phyloP scores from a whole-genome alignment of 1,140 invertebrate genomes.

The Drosophila baimaii region DNA sequence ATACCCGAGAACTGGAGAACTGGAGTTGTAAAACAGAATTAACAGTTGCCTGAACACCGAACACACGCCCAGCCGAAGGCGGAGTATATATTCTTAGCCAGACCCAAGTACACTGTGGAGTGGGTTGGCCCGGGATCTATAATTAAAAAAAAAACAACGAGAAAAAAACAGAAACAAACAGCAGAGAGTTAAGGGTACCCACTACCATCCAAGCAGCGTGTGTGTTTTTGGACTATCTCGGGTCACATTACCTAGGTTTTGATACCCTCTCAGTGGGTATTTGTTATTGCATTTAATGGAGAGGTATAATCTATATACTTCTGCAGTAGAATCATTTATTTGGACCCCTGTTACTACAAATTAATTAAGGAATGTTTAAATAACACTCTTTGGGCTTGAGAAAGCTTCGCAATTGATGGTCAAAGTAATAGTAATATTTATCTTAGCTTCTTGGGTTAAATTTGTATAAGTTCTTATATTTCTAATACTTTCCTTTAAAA shows the following conservation, averaged over 20 bases:
- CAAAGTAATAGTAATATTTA: too few relatives aligned
- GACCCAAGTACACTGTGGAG: slow-evolving; percentile 18
- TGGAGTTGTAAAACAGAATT: slow-evolving; percentile 77
- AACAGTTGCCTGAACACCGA: slow-evolving; percentile 77
- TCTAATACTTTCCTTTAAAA: not conserved
- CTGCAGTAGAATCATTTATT: too few relatives aligned
- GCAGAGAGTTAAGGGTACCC: slow-evolving; percentile 48
- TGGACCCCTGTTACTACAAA: not conserved
- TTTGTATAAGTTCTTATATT: not conserved
- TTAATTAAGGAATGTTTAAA: not conserved
- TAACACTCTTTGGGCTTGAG: not conserved
- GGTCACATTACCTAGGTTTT: not conserved
- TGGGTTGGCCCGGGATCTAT: slow-evolving; percentile 57
- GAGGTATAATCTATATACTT: too few relatives aligned
- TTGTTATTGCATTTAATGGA: not conserved
- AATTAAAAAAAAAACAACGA: slow-evolving; percentile 66
- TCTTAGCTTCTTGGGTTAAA: not conserved
- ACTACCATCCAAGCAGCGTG: slow-evolving; percentile 11
- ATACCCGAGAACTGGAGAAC: slow-evolving; percentile 46
- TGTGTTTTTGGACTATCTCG: slow-evolving; percentile 24
- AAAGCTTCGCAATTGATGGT: accelerated
- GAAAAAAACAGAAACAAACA: slow-evolving; percentile 41
- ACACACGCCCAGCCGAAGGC: slow-evolving; percentile 59
- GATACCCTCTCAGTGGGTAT: slow-evolving; percentile 1
- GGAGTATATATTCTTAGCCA: slow-evolving; percentile 1